Percentiles rank a stretch among this genome's conserved stretches.
Conservation (phyloP, 2,888 invertebrate genomes). For the Drosophila quinaria region DNA sequence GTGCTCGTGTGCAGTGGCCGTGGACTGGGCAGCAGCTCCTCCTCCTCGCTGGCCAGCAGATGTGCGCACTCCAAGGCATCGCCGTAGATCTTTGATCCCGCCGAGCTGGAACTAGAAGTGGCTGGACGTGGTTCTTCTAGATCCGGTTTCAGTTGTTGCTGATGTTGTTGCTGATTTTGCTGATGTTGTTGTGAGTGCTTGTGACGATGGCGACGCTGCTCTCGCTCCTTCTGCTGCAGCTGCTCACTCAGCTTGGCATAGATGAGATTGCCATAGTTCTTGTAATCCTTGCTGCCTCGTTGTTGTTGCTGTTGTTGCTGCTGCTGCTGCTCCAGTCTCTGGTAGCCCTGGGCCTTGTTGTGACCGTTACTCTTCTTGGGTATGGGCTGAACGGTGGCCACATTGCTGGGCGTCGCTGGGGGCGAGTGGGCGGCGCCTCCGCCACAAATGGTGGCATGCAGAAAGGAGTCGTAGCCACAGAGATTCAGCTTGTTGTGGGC, state of each 20-base stretch:
- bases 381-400: slow-evolving; percentile 84
- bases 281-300: slow-evolving; percentile 81
- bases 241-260: slow-evolving; percentile 85
- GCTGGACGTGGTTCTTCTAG: slow-evolving; percentile 31
- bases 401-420: slow-evolving; percentile 74
- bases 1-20: slow-evolving; percentile 64
- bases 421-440: slow-evolving; percentile 80
- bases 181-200: slow-evolving; percentile 85
- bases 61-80: slow-evolving; percentile 71
- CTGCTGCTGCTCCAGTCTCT: slow-evolving; percentile 86
- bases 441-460: slow-evolving; percentile 88
- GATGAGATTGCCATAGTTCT: slow-evolving; percentile 84
- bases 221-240: slow-evolving; percentile 80
- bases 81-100: slow-evolving; percentile 65
- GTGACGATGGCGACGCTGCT: slow-evolving; percentile 73
- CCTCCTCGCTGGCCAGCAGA: slow-evolving; percentile 71
- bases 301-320: slow-evolving; percentile 80
- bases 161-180: slow-evolving; percentile 45
- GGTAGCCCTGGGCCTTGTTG: slow-evolving; percentile 37
- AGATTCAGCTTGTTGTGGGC: slow-evolving; percentile 86
- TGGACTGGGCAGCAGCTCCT: slow-evolving; percentile 64
- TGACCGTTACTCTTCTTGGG: slow-evolving; percentile 67
- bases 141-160: slow-evolving; percentile 42
- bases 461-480: slow-evolving; percentile 88
- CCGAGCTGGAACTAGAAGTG: slow-evolving; percentile 52